These are phyloP conservation scores for Triplophysa dalaica DNA, from an alignment of 2,113 vertebrate species.

Conservation along the genomic window DNA sequence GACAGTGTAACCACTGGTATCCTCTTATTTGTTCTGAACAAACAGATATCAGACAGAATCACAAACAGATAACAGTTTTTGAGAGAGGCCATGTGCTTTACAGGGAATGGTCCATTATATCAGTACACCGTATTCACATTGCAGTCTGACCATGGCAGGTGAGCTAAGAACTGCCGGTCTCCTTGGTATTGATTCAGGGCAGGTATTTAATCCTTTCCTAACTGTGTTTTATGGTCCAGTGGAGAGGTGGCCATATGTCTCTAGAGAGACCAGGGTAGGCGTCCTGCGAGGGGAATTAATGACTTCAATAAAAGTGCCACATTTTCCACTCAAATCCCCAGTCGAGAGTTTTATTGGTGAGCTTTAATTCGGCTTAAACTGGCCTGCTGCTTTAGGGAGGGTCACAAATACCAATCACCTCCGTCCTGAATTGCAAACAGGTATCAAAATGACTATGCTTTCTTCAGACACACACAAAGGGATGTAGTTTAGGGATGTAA, in stretches of 20 bases:
- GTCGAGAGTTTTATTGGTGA: constrained; percentile 58
- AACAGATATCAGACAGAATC: neutral
- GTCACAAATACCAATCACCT: constrained; percentile 26
- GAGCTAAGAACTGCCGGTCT: constrained; percentile 58
- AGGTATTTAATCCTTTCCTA: constrained; percentile 66
- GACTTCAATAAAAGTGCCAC: constrained; percentile 70
- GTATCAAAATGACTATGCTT: constrained; percentile 18
- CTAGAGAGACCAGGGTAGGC: constrained; percentile 38
- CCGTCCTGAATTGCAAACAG: constrained; percentile 5
- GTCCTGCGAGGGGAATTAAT: constrained; percentile 64
- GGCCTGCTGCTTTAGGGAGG: constrained; percentile 2
- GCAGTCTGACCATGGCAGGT: constrained; percentile 59
- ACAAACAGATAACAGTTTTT: neutral
- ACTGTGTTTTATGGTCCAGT: constrained; percentile 57
- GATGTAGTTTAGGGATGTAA: neutral
- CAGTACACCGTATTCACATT: constrained; percentile 41
- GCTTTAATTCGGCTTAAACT: constrained; percentile 59
- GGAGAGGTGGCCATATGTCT: constrained; percentile 22
- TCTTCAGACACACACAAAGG: neutral
- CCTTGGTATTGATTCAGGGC: constrained; percentile 53
- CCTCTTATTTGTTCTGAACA: neutral
- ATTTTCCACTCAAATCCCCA: constrained; percentile 59
- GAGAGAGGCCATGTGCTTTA: neutral
- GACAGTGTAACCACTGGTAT: neutral
- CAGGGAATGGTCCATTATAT: constrained; percentile 2